Evolutionary conservation across 2,113 vertebrate genomes (phyloP).

Genomic region (Bucco capensis): DNA sequence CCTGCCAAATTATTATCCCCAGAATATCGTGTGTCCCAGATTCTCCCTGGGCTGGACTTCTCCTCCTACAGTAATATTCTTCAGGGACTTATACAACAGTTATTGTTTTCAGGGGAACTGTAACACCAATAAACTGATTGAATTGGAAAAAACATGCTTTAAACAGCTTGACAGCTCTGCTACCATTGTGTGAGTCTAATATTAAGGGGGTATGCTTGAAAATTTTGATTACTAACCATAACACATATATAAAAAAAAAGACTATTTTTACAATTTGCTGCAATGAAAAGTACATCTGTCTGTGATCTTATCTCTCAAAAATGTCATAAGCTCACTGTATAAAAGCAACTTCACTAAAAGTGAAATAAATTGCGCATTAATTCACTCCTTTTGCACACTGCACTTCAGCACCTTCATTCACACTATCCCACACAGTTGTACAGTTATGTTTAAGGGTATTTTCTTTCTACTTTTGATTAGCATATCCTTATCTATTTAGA

Average conservation of each 20-base stretch:
- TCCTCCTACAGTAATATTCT: neutral
- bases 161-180: neutral
- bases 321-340: neutral
- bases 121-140: neutral
- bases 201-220: neutral
- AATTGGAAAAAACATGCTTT: neutral
- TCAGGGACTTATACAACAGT: neutral
- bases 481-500: neutral
- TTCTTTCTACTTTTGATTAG: neutral
- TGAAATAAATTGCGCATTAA: neutral
- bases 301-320: neutral
- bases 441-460: neutral
- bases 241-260: rapidly evolving
- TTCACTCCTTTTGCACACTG: neutral
- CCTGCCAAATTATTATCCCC: constrained; percentile 60
- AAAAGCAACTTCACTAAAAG: neutral
- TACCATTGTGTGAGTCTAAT: neutral
- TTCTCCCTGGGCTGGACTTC: constrained; percentile 38
- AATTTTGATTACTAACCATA: neutral
- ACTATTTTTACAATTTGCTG: neutral
- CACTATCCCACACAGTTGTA: neutral
- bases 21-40: constrained; percentile 53
- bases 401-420: neutral
- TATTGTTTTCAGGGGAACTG: neutral
- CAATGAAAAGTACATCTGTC: neutral